Conservation (phyloP, 2,113 vertebrate genomes). For the Tringa solitaria region DNA sequence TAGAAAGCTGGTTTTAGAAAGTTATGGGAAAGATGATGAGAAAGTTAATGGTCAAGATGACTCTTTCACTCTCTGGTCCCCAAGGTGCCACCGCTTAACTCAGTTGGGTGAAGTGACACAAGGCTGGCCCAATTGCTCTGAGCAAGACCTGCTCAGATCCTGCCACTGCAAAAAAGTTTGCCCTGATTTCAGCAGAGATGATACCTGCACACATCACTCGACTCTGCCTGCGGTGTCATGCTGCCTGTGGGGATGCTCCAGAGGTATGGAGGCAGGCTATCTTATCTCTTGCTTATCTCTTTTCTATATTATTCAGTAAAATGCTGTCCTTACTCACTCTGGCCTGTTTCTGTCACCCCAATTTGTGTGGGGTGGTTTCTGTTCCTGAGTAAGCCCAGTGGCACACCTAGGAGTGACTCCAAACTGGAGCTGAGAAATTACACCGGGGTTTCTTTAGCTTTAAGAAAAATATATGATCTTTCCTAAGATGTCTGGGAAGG, state of each 20-base stretch:
- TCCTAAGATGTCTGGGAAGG: neutral
- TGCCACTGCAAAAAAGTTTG: neutral
- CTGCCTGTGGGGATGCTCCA: neutral
- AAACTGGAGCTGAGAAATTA: neutral
- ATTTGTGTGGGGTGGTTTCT: neutral
- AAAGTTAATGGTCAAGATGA: neutral
- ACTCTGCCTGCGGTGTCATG: neutral
- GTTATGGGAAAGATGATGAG: neutral
- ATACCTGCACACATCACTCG: neutral
- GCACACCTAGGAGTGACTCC: neutral
- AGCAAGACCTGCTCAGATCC: neutral
- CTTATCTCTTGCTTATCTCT: neutral
- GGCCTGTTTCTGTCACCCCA: neutral
- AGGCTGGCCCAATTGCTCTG: neutral
- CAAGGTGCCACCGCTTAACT: neutral
- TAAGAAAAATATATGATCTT: neutral
- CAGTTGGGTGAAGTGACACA: neutral
- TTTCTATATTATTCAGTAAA: neutral
- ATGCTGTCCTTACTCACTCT: rapidly evolving
- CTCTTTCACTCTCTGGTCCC: neutral
- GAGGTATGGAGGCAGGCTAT: neutral
- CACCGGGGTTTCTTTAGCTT: neutral
- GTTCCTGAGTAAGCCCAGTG: neutral
- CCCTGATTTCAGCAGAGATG: neutral
- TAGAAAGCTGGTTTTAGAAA: neutral